Percentiles rank a stretch among this genome's conserved stretches.
Evolutionary conservation across 2,888 invertebrate genomes (phyloP).

Genomic region (Pyralis farinalis): DNA sequence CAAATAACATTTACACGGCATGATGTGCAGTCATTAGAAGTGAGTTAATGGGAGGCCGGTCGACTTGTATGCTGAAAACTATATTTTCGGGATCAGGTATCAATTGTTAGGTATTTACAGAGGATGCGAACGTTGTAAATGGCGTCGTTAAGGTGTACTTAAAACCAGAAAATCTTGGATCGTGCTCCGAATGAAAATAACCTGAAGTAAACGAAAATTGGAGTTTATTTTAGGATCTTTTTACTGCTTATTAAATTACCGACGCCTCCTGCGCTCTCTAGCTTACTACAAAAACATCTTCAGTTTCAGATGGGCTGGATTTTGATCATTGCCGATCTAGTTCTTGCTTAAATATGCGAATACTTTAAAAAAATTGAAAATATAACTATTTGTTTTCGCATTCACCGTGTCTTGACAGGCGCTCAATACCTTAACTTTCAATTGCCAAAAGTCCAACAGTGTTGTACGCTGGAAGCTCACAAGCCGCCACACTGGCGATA

Average conservation of each 20-base stretch:
- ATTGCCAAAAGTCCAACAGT: no score
- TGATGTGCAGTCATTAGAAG: neutral
- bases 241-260: constrained; percentile 17
- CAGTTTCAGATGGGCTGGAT: no score
- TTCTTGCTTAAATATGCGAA: no score
- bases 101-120: constrained; percentile 26
- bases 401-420: no score
- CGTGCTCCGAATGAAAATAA: constrained; percentile 21
- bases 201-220: constrained; percentile 22
- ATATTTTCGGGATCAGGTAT: constrained; percentile 22
- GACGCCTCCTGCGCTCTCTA: constrained; percentile 1
- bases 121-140: constrained; percentile 25
- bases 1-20: neutral
- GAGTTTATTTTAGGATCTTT: constrained; percentile 21
- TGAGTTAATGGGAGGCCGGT: constrained; percentile 3
- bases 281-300: no score
- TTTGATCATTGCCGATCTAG: no score
- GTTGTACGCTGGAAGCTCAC: no score
- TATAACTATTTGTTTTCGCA: no score
- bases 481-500: no score
- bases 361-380: no score
- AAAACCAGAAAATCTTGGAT: constrained; percentile 24
- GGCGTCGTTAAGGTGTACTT: constrained; percentile 34
- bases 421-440: no score
- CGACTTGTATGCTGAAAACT: constrained; percentile 3